These are phyloP conservation scores for Lagopus leucura DNA, from an alignment of 2,113 vertebrate genomes.

Conservation along the genomic window DNA sequence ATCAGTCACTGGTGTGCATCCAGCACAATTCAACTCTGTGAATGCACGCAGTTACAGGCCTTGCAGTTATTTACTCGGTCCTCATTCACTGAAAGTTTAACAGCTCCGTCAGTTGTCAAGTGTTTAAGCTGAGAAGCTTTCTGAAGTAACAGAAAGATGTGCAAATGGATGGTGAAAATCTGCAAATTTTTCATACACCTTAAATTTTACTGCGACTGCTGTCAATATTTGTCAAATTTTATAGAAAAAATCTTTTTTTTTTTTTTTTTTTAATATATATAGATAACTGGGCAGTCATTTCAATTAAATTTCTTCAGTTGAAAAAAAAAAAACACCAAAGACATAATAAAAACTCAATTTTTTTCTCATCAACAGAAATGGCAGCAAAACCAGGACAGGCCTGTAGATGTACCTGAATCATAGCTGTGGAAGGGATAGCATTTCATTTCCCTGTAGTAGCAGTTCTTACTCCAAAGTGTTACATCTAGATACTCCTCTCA, in stretches of 20 bases:
- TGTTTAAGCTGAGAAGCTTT: neutral
- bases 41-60: neutral
- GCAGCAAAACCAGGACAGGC: neutral
- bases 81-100: neutral
- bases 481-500: neutral
- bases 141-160: neutral
- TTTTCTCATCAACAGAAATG: neutral
- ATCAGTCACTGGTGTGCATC: rapidly evolving
- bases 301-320: neutral
- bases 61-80: neutral
- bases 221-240: neutral
- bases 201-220: neutral
- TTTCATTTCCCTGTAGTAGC: neutral
- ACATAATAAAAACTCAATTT: neutral
- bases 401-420: neutral
- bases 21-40: neutral
- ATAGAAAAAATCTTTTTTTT: neutral
- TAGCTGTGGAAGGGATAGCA: neutral
- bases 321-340: neutral
- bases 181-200: neutral
- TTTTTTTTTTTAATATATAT: too few species aligned
- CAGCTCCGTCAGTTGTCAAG: rapidly evolving
- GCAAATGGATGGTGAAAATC: rapidly evolving
- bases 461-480: neutral
- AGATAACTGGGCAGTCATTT: neutral